phyloP scores from a whole-genome alignment of 2,888 invertebrate species.

The Tiliacea aurago region DNA sequence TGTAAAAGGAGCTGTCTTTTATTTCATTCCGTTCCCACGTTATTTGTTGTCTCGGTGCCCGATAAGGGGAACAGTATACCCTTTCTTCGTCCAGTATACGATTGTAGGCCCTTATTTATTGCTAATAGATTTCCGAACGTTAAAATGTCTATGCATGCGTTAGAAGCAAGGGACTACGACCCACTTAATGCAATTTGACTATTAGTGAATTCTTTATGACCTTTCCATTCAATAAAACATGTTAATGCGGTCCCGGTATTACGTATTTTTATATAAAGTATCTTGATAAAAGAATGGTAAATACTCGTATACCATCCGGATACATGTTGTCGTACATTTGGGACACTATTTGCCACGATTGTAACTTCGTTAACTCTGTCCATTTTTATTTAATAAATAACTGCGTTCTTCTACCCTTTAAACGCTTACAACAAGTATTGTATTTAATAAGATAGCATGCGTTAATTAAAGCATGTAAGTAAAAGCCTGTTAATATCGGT shows the following conservation, averaged over 20 bases:
- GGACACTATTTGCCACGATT: conserved; percentile 3
- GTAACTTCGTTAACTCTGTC: neutral
- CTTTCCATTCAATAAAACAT: conserved; percentile 49
- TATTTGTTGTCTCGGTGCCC: conserved; percentile 86
- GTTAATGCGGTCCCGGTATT: conserved; percentile 32
- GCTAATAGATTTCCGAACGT: conserved; percentile 88
- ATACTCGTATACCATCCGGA: neutral
- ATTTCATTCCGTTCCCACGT: conserved; percentile 88
- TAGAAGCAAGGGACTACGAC: conserved; percentile 75
- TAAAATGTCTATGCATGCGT: conserved; percentile 82
- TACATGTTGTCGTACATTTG: neutral
- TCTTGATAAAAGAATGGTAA: neutral
- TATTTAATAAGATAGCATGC: neutral
- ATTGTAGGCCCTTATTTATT: conserved; percentile 88
- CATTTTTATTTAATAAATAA: neutral
- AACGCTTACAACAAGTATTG: neutral
- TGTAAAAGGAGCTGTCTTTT: conserved; percentile 85
- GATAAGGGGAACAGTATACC: conserved; percentile 89
- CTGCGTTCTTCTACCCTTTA: neutral
- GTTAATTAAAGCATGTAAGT: conserved; percentile 27
- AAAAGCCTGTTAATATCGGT: conserved; percentile 32
- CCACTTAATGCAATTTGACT: conserved; percentile 71
- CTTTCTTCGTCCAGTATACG: conserved; percentile 86
- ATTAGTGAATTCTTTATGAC: conserved; percentile 59
- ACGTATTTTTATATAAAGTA: conserved; percentile 28